Evolutionary conservation across 2,797 vertebrate species (phyloP).

Genomic region (Amblyraja radiata): DNA sequence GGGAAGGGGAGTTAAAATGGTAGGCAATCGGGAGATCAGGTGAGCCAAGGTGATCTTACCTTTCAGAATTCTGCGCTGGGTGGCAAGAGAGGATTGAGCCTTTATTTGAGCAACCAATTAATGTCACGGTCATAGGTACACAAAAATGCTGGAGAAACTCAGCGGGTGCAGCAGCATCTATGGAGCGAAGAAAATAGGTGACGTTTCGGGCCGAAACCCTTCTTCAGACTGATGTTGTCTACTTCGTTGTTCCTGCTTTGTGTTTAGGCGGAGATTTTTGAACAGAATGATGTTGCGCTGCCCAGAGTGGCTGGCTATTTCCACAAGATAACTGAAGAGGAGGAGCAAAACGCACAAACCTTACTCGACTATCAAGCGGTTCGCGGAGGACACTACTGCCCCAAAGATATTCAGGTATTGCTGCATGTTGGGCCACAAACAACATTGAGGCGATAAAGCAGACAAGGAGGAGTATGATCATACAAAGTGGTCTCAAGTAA

Average conservation of each 20-base stretch:
- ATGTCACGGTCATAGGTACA: too few relatives aligned
- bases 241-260: slow-evolving; percentile 38
- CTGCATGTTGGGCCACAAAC: background rate
- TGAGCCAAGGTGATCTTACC: too few relatives aligned
- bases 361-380: slow-evolving; percentile 59
- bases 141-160: too few relatives aligned
- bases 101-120: background rate
- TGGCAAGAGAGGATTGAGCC: too few relatives aligned
- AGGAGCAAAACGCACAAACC: slow-evolving; percentile 53
- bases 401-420: slow-evolving; percentile 58
- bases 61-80: too few relatives aligned
- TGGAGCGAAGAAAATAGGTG: too few relatives aligned
- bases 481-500: background rate
- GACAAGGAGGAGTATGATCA: background rate
- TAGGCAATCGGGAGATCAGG: too few relatives aligned
- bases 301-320: slow-evolving; percentile 61
- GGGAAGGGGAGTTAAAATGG: too few relatives aligned
- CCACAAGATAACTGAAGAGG: slow-evolving; percentile 53
- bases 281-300: slow-evolving; percentile 58
- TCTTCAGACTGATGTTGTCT: too few relatives aligned
- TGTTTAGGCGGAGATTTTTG: slow-evolving; percentile 59
- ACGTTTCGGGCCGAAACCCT: too few relatives aligned
- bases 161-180: too few relatives aligned
- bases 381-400: slow-evolving; percentile 60
- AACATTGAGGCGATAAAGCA: background rate